Base-by-base conservation (phyloP, 2,797 vertebrate species). In the Delichon dasypus region DNA sequence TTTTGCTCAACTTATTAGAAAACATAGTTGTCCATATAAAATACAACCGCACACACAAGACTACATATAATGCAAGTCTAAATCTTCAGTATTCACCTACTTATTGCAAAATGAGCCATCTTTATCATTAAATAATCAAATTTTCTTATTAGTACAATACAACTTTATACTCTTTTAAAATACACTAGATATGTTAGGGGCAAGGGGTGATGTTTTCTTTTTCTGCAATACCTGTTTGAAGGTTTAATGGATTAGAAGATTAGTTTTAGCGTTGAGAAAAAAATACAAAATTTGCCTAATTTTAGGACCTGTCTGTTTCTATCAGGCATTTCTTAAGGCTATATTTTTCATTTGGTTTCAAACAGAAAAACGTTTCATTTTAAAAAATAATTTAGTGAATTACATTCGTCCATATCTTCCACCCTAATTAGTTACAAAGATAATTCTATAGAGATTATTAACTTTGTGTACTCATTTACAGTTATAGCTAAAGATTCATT, bases 381-480 rank as follows among this genome's bases (percentile, higher is more conserved):
- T 97, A 97, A 98, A 98, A 98, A 98, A 98, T 98, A 98, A 98
- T 98, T 98, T 98, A 98, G 98, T 97, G 97, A 98, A 97, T 98
- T 98, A 98, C 97, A 98, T 98, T 98, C 97, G 96, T 98, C 96
- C 88, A 84, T 96, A 98, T 97, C 97, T 97, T 97, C 96, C 97
- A 97, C 97, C 97, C 97, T 98, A 98, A 98, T 98, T 97, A 98
- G 97, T 98, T 98, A 98, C 96, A 97, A 98, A 98, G 97, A 98
- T 98, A 98, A 97, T 96, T 98, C 97, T 98, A 97, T 95, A 97
- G 97, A 98, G 96, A 95, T 94, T 97, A 97, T 97, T 97, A 97
- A 97, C 97, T 97, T 97, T 93, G 94, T 96, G 97, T 97, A 97
- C 96, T 98, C 97, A 98, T 98, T 98, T 98, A 98, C 97, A 98